A percentile compares a stretch with the other conserved stretches of the same genome.
These are phyloP conservation scores for Caenorhabditis tropicalis DNA, from an alignment of 1,140 invertebrate genomes.

Conservation along the genomic window DNA sequence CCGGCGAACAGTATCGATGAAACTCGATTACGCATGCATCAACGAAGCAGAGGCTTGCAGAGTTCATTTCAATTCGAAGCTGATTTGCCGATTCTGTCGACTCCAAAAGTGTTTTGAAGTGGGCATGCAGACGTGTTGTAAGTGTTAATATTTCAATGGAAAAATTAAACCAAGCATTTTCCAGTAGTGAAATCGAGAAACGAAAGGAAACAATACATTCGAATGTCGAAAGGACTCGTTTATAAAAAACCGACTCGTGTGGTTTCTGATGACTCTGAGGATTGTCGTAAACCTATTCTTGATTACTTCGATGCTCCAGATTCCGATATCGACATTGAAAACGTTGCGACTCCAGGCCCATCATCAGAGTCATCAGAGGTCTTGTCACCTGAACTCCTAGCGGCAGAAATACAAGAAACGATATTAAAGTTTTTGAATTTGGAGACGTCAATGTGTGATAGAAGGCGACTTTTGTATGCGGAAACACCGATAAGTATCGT, in stretches of 20 bases:
- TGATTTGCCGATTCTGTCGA: slow-evolving; percentile 43
- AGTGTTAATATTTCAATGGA: too few species aligned
- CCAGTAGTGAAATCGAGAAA: slow-evolving; percentile 33
- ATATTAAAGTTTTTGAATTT: neutral
- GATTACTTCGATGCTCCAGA: neutral
- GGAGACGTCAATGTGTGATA: slow-evolving; percentile 19
- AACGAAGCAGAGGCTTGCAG: neutral
- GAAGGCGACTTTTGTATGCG: neutral
- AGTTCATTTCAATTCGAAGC: neutral
- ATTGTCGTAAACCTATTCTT: neutral
- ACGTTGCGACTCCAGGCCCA: neutral
- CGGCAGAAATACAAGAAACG: neutral
- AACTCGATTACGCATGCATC: neutral
- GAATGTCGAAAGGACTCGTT: slow-evolving; percentile 17
- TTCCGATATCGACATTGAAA: neutral
- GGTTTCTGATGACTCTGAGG: too few species aligned
- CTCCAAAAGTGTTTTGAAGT: slow-evolving; percentile 36
- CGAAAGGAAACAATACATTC: slow-evolving; percentile 7
- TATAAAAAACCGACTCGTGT: neutral
- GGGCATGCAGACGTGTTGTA: slow-evolving; percentile 16
- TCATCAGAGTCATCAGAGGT: neutral
- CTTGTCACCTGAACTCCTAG: too few species aligned
- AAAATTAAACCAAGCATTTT: too few species aligned
- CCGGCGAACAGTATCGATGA: slow-evolving; percentile 15
- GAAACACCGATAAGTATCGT: slow-evolving; percentile 16